Conservation (phyloP, 2,888 invertebrate species). For the Philopedon plagiatum region DNA sequence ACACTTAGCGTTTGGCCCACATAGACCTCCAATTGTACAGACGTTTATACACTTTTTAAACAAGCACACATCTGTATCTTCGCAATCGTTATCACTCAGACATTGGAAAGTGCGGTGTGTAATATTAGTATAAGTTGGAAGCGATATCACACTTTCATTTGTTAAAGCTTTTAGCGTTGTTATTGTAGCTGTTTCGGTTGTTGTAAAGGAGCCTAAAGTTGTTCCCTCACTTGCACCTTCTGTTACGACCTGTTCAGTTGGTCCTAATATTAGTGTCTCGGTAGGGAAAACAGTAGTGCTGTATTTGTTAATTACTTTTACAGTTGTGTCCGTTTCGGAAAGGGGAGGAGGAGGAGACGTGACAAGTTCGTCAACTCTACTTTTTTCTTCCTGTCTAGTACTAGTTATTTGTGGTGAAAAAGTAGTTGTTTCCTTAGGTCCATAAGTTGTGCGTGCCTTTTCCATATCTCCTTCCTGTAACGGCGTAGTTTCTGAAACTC, state of each 20-base stretch:
- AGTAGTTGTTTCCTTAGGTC: not conserved
- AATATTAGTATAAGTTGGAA: conserved; percentile 68
- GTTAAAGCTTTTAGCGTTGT: conserved; percentile 42
- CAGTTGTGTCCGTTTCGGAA: not conserved
- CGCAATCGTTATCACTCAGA: conserved; percentile 76
- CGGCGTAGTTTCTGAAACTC: not conserved
- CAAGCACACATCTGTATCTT: conserved; percentile 75
- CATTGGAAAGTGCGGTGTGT: conserved; percentile 71
- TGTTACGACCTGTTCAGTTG: not conserved
- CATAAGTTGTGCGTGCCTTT: not conserved
- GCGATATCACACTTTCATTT: conserved; percentile 48
- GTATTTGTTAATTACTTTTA: not conserved
- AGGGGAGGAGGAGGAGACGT: not conserved
- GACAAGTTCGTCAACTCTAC: not conserved
- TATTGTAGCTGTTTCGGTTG: conserved; percentile 15
- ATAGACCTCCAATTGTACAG: conserved; percentile 71
- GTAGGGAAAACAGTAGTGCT: not conserved
- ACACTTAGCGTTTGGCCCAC: conserved; percentile 76
- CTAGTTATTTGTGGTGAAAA: not conserved
- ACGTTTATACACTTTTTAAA: conserved; percentile 77
- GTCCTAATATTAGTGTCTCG: not conserved
- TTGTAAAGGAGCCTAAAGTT: not conserved
- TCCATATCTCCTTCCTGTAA: not conserved
- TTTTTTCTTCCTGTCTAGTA: not conserved
- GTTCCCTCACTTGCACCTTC: not conserved